These are phyloP conservation scores for Pantherophis alleghaniensis DNA, from an alignment of 2,797 vertebrate genomes.

Conservation along the genomic window DNA sequence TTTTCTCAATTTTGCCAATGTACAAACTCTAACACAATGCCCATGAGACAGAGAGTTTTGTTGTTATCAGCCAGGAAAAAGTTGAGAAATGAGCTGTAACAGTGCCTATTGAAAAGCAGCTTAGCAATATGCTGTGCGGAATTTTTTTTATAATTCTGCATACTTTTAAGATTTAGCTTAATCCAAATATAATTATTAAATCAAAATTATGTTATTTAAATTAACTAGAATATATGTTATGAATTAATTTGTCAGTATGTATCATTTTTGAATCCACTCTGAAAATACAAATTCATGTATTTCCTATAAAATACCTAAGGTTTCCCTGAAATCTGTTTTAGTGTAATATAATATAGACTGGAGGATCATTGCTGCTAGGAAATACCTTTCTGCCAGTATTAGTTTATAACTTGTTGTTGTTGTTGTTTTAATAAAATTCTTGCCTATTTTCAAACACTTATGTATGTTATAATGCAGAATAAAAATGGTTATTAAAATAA, in stretches of 20 bases:
- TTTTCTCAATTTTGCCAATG: constrained; percentile 14
- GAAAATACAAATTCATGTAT: background rate
- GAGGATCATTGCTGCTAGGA: background rate
- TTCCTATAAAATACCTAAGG: background rate
- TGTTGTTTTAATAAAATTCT: background rate
- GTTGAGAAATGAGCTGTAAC: constrained; percentile 6
- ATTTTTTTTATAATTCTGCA: background rate
- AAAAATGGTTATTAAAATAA: background rate
- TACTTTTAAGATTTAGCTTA: background rate
- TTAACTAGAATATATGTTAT: background rate
- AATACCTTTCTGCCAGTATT: background rate
- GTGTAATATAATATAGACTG: too few relatives aligned
- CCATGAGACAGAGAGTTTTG: background rate
- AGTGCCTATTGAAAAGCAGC: constrained; percentile 2
- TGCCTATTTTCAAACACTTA: background rate
- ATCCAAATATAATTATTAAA: background rate
- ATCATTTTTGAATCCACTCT: background rate
- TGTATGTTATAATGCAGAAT: background rate
- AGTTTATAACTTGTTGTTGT: background rate
- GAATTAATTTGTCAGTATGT: background rate
- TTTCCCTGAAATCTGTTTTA: background rate
- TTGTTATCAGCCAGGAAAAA: background rate
- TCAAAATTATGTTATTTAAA: background rate
- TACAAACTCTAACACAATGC: constrained; percentile 1
- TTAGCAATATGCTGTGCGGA: background rate